phyloP scores from a whole-genome alignment of 1,140 invertebrate species.

The Lucilia sericata region DNA sequence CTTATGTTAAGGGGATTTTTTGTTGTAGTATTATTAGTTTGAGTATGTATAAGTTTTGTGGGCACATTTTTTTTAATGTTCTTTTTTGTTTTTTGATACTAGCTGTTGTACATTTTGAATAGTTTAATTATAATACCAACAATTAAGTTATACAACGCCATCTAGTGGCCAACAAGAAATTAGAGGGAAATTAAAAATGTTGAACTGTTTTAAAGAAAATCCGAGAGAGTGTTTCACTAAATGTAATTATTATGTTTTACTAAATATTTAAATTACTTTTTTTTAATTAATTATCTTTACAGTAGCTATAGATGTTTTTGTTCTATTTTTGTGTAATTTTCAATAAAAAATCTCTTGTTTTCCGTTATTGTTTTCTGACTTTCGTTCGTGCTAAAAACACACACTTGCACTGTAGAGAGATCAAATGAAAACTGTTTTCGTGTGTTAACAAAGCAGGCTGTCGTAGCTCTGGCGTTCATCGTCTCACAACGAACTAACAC shows the following conservation, averaged over 20 bases:
- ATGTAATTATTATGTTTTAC: background rate
- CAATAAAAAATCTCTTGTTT: background rate
- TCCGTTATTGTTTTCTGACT: background rate
- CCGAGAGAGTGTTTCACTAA: background rate
- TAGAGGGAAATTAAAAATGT: background rate
- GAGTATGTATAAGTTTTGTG: background rate
- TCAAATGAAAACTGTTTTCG: conserved; percentile 47
- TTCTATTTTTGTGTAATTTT: conserved; percentile 17
- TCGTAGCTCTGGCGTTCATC: background rate
- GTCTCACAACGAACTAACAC: background rate
- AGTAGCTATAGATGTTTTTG: background rate
- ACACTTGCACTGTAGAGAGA: conserved; percentile 45
- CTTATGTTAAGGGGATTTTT: background rate
- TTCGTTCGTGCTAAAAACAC: conserved; percentile 39
- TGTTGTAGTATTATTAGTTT: background rate
- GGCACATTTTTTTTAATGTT: background rate
- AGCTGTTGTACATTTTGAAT: background rate
- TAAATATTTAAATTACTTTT: background rate
- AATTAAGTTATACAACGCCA: background rate
- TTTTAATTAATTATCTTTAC: background rate
- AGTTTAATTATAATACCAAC: background rate
- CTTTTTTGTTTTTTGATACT: background rate
- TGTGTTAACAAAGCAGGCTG: conserved; percentile 38
- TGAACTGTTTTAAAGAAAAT: background rate
- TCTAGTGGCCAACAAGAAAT: background rate